phyloP scores from a whole-genome alignment of 37 sponge, comb jelly and placozoan genomes.

The Lycopodina hypogea region DNA sequence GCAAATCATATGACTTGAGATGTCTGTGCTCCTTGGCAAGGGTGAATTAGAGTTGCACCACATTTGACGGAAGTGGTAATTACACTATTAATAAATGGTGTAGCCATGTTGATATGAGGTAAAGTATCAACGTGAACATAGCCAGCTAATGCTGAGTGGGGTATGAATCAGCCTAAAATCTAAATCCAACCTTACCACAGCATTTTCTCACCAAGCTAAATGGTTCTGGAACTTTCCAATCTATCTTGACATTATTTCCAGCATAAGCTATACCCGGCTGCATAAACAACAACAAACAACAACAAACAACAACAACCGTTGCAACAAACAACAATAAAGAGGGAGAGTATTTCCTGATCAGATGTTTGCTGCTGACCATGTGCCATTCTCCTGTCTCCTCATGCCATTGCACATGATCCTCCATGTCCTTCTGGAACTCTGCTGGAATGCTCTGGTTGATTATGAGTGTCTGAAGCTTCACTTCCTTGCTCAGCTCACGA shows the following conservation, averaged over 20 bases:
- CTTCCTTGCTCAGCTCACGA: constrained; percentile 73
- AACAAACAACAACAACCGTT: neutral
- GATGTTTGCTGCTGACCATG: constrained; percentile 62
- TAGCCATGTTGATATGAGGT: too few relatives aligned
- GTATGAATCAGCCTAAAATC: neutral
- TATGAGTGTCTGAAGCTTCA: constrained; percentile 68
- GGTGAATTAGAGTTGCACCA: too few relatives aligned
- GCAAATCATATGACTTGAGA: too few relatives aligned
- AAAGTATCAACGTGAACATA: too few relatives aligned
- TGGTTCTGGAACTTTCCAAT: constrained; percentile 31
- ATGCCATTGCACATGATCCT: constrained; percentile 76
- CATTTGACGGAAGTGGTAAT: too few relatives aligned
- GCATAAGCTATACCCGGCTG: constrained; percentile 94
- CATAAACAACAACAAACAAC: neutral
- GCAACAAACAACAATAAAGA: neutral
- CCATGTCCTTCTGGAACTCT: constrained; percentile 83
- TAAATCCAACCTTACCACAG: neutral
- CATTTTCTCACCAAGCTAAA: neutral
- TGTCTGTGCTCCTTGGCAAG: too few relatives aligned
- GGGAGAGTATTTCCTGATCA: too few relatives aligned
- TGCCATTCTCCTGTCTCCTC: constrained; percentile 98
- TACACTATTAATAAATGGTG: too few relatives aligned
- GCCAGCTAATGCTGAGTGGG: too few relatives aligned
- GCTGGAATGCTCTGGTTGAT: constrained; percentile 77
- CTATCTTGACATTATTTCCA: constrained; percentile 89